These are phyloP conservation scores for Tauraco erythrolophus DNA, from an alignment of 2,113 vertebrate species.

Conservation along the genomic window DNA sequence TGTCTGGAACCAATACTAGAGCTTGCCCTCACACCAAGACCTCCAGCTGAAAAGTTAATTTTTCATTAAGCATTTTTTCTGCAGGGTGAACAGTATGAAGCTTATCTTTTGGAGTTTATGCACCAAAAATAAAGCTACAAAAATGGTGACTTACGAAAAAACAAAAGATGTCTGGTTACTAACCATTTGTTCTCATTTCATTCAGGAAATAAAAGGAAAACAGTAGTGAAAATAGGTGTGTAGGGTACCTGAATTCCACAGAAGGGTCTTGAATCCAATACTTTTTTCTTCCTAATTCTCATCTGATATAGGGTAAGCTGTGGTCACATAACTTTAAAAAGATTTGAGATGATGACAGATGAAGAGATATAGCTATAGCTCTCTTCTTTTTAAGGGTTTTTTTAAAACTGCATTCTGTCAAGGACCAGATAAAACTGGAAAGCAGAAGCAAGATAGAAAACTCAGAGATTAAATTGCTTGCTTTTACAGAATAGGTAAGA, in stretches of 20 bases:
- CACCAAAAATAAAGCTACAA: neutral
- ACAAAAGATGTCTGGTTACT: neutral
- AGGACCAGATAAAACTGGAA: constrained; percentile 5
- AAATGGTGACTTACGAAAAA: neutral
- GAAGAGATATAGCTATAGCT: neutral
- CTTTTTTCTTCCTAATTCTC: neutral
- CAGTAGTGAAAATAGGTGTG: neutral
- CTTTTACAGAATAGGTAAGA: neutral
- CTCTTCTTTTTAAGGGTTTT: neutral
- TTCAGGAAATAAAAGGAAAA: neutral
- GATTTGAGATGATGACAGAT: neutral
- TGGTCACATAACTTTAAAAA: neutral
- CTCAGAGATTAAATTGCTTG: neutral
- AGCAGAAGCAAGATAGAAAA: constrained; percentile 13
- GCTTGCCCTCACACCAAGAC: neutral
- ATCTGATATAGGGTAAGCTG: neutral
- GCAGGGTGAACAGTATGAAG: neutral
- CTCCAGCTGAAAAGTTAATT: neutral
- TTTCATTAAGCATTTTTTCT: neutral
- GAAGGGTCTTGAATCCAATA: neutral
- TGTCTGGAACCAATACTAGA: neutral
- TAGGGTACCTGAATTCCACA: neutral
- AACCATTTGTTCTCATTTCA: neutral
- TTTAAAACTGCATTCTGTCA: neutral
- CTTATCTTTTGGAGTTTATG: neutral